Evolutionary conservation across 2,113 vertebrate species (phyloP).

Genomic region (Cryptomyrus ogoouensis): DNA sequence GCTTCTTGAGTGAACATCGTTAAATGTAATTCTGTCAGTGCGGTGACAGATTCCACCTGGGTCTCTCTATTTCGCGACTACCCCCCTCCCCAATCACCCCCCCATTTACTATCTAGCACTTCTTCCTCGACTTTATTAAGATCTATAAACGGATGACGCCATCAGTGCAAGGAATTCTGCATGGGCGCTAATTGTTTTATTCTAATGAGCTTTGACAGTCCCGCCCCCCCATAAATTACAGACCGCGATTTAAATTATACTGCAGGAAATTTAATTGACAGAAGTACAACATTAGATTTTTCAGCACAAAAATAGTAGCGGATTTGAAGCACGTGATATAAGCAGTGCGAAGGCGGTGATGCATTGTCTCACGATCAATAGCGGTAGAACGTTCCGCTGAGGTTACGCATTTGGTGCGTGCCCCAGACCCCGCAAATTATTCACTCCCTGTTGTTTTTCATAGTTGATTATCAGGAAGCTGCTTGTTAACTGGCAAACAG

Average conservation of each 20-base stretch:
- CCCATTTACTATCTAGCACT: constrained; percentile 31
- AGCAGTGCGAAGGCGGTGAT: neutral
- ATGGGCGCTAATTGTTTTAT: neutral
- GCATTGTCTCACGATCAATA: neutral
- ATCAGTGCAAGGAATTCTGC: neutral
- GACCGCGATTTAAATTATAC: neutral
- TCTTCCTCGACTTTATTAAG: constrained; percentile 25
- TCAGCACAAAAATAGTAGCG: neutral
- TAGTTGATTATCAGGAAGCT: neutral
- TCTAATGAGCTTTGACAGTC: neutral
- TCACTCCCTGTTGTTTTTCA: neutral
- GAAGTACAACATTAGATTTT: neutral
- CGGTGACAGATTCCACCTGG: constrained; percentile 44
- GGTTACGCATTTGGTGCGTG: neutral
- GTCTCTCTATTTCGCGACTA: constrained; percentile 47
- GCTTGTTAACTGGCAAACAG: neutral
- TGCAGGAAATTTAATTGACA: neutral
- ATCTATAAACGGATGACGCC: constrained; percentile 2
- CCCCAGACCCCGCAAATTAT: neutral
- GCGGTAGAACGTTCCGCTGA: neutral
- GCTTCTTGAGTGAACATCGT: constrained; percentile 52
- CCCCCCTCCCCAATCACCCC: constrained; percentile 28
- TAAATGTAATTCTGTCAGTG: constrained; percentile 59
- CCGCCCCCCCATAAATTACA: neutral
- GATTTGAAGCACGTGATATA: neutral